Evolutionary conservation across 2,888 invertebrate genomes (phyloP).

Genomic region (Psylliodes chrysocephalus): DNA sequence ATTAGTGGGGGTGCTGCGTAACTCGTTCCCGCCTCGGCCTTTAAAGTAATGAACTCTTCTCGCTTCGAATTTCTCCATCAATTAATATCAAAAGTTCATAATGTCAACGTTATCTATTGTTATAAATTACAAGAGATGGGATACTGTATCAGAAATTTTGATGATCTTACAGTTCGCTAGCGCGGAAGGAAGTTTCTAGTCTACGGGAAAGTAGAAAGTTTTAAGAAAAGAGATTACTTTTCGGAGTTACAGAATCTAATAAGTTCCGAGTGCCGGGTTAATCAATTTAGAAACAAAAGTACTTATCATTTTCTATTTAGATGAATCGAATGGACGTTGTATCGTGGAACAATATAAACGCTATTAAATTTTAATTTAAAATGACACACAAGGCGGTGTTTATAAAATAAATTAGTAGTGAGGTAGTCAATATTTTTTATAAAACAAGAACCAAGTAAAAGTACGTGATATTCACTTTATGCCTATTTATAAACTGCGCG

Average conservation of each 20-base stretch:
- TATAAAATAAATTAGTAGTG: too few relatives aligned
- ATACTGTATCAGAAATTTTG: slow-evolving; percentile 29
- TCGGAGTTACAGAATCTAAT: not conserved
- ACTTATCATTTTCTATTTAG: not conserved
- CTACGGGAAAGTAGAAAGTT: not conserved
- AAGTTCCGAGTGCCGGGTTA: not conserved
- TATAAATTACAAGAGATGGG: slow-evolving; percentile 29
- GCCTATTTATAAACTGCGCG: too few relatives aligned
- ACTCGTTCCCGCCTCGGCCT: not conserved
- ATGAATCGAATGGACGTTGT: too few relatives aligned
- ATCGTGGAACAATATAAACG: too few relatives aligned
- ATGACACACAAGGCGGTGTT: too few relatives aligned
- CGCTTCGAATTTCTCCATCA: slow-evolving; percentile 25
- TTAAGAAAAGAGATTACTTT: slow-evolving; percentile 6
- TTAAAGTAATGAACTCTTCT: slow-evolving; percentile 8
- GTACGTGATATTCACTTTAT: too few relatives aligned
- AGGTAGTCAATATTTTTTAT: too few relatives aligned
- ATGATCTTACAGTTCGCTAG: slow-evolving; percentile 18
- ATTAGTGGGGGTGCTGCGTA: not conserved
- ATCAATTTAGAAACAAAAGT: not conserved
- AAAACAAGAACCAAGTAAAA: too few relatives aligned
- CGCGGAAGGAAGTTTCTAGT: not conserved
- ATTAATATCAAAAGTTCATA: slow-evolving; percentile 35
- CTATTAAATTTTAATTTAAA: too few relatives aligned
- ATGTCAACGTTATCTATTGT: slow-evolving; percentile 30